phyloP scores from a whole-genome alignment of 2,113 vertebrate species.

The Clinocottus analis region DNA sequence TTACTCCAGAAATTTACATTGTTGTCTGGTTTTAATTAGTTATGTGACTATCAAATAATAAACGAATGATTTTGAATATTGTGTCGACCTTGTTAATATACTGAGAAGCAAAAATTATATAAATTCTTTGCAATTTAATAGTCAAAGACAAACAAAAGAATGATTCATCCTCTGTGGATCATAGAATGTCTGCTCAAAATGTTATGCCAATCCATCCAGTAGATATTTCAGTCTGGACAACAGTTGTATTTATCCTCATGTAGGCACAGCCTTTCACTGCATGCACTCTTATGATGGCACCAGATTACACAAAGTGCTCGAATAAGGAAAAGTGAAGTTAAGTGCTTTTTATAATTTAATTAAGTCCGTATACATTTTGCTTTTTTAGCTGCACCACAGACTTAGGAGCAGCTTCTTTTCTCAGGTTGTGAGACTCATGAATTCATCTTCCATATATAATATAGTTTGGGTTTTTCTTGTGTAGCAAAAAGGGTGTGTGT shows the following conservation, averaged over 20 bases:
- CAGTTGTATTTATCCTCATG: background rate
- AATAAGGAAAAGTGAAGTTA: too few species aligned
- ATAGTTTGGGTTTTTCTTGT: too few species aligned
- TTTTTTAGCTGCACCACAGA: too few species aligned
- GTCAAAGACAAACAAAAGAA: background rate
- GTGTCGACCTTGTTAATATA: background rate
- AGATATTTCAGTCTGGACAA: background rate
- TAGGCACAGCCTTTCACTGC: background rate
- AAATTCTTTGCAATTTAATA: background rate
- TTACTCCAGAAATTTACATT: constrained; percentile 2
- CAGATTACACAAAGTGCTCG: too few species aligned
- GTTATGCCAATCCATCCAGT: background rate
- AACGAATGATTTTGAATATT: constrained; percentile 10
- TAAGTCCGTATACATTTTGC: too few species aligned
- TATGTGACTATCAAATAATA: constrained; percentile 46
- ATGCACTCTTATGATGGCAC: too few species aligned
- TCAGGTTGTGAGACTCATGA: too few species aligned
- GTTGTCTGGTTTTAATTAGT: constrained; percentile 22
- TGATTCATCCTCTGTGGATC: background rate
- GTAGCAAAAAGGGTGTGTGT: too few species aligned
- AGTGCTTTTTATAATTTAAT: too few species aligned
- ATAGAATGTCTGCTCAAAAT: background rate
- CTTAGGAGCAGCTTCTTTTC: too few species aligned
- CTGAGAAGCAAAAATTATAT: background rate
- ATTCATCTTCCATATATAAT: too few species aligned